Base-by-base conservation (phyloP, 2,888 invertebrate species). In the Glomeris marginata region DNA sequence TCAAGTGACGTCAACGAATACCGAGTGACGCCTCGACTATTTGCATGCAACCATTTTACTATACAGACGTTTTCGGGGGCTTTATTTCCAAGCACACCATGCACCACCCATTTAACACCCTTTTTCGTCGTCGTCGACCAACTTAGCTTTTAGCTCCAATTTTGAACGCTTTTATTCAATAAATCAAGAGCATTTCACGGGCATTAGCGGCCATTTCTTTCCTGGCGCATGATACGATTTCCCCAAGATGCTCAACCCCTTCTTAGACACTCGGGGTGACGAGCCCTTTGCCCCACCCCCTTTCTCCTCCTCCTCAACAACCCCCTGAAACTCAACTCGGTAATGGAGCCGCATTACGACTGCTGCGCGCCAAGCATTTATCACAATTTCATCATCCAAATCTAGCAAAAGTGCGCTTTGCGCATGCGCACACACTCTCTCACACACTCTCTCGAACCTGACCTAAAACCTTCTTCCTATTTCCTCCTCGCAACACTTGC, bases 91-190 rank as follows among this genome's bases (percentile, higher is more conserved):
- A 28, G 8, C 28, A 3, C 28, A 28, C n/a, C n/a, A n/a, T n/a
- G n/a, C n/a, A n/a, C n/a, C 41, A 47, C 21, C 38, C 34, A 41
- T 38, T 41, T 38, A 21, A 40, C 41, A 38, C 28, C 28, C 28
- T 28, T 28, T 28, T 28, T 28, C 28, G 28, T 28, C 28, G 28
- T 28, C 28, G 28, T 28, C 28, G 49, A 47, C 35, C 38, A 52
- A 50, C 43, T 49, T 34, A 20, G 52, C 52, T 52, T 52, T 52
- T 52, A 52, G 52, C 52, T 52, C 45, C 52, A 52, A 50, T 52
- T 28, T 50, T 47, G 28, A 53, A 20, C 41, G 35, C 44, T 49
- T 52, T 50, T 52, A 52, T 52, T 52, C 48, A 47, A 52, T 52
- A 52, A 52, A 52, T 52, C 52, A 52, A 41, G 41, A 43, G 36